phyloP scores from a whole-genome alignment of 1,140 invertebrate species.

The Notospermus geniculatus region DNA sequence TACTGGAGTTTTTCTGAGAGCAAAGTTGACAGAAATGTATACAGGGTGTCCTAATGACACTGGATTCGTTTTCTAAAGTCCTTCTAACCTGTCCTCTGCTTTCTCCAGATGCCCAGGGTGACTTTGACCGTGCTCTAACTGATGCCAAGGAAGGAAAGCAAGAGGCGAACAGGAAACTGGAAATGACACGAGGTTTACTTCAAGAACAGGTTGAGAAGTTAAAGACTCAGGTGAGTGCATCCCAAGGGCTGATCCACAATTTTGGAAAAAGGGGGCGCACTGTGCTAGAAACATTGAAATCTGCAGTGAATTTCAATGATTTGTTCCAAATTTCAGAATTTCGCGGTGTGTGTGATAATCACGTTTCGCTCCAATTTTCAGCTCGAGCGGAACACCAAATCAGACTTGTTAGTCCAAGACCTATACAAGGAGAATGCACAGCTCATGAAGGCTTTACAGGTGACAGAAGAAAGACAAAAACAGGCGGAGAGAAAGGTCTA shows the following conservation, averaged over 20 bases:
- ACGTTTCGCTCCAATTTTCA: no score
- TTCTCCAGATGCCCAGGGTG: conserved; percentile 4
- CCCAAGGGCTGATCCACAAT: no score
- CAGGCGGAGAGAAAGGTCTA: conserved; percentile 9
- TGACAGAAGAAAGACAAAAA: conserved; percentile 24
- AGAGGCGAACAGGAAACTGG: background rate
- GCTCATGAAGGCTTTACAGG: conserved; percentile 24
- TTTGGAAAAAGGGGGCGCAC: no score
- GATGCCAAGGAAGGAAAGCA: conserved; percentile 4
- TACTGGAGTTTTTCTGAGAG: no score
- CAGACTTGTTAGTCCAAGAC: conserved; percentile 26
- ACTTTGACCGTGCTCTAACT: background rate
- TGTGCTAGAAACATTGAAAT: no score
- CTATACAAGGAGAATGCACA: conserved; percentile 29
- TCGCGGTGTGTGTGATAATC: no score
- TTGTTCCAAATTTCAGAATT: no score
- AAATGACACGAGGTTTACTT: background rate
- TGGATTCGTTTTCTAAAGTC: no score
- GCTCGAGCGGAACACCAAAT: conserved; percentile 16
- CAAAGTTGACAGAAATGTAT: no score
- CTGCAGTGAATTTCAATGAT: no score
- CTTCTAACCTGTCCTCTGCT: background rate
- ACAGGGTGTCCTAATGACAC: no score
- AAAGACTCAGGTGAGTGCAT: conserved; percentile 2
- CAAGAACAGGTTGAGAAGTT: conserved; percentile 12